Evolutionary conservation across 2,888 invertebrate genomes (phyloP).

Genomic region (Drosophila niveifrons): DNA sequence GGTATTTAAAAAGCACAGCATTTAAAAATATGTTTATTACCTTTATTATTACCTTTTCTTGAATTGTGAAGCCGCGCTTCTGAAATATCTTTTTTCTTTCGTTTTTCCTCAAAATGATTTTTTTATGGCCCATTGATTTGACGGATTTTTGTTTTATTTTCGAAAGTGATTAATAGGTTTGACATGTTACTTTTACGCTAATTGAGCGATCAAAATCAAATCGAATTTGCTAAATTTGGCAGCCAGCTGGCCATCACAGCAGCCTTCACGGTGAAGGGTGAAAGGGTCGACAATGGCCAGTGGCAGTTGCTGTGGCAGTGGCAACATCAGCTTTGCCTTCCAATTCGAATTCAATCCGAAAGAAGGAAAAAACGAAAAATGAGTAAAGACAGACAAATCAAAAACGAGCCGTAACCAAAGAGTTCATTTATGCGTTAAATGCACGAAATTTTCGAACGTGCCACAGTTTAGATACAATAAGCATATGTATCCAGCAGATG

Average conservation of each 20-base stretch:
- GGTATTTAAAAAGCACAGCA: background rate
- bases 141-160: slow-evolving; percentile 45
- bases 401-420: slow-evolving; percentile 59
- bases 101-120: background rate
- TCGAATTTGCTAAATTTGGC: slow-evolving; percentile 72
- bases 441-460: slow-evolving; percentile 70
- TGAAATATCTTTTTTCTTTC: slow-evolving; percentile 16
- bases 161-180: slow-evolving; percentile 79
- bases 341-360: slow-evolving; percentile 35
- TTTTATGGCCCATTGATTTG: slow-evolving; percentile 13
- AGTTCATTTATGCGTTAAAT: slow-evolving; percentile 78
- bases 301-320: background rate
- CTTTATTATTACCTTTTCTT: background rate
- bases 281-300: slow-evolving; percentile 59
- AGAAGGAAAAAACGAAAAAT: slow-evolving; percentile 36
- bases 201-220: slow-evolving; percentile 81
- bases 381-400: too few relatives aligned
- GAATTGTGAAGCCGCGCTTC: slow-evolving; percentile 32
- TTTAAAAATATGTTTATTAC: background rate
- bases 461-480: slow-evolving; percentile 43
- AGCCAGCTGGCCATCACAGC: slow-evolving; percentile 62
- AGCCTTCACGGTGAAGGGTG: slow-evolving; percentile 79
- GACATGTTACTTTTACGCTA: slow-evolving; percentile 81
- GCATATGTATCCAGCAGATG: slow-evolving; percentile 42
- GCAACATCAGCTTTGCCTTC: slow-evolving; percentile 13